phyloP scores from a whole-genome alignment of 2,797 vertebrate genomes.

The Pterois miles region DNA sequence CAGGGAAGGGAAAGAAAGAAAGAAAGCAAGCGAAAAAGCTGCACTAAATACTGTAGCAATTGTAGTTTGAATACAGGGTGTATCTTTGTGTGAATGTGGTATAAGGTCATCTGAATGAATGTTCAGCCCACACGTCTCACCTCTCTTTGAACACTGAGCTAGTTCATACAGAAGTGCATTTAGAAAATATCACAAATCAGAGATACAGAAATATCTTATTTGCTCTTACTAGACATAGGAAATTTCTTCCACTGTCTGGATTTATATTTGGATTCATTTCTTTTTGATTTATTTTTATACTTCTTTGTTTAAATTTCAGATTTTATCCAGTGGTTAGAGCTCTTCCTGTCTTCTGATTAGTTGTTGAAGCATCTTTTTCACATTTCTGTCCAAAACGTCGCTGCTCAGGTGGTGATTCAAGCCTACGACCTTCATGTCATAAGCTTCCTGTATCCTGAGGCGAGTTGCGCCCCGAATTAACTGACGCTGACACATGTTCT shows the following conservation, averaged over 20 bases:
- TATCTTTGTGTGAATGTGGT: neutral
- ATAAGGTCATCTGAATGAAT: conserved; percentile 44
- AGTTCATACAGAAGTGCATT: neutral
- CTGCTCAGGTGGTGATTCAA: conserved; percentile 28
- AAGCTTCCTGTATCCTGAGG: conserved; percentile 29
- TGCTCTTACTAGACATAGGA: neutral
- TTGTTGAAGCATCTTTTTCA: neutral
- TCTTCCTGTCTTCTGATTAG: neutral
- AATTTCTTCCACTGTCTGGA: neutral
- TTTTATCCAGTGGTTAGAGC: neutral
- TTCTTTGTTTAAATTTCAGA: neutral
- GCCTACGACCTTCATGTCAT: conserved; percentile 26
- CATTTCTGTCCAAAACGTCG: conserved; percentile 6
- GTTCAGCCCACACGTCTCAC: conserved; percentile 18
- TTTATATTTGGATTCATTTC: neutral
- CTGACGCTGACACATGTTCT: conserved; percentile 46
- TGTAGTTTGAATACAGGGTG: conserved; percentile 21
- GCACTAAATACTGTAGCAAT: neutral
- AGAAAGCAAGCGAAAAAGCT: neutral
- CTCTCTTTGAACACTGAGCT: conserved; percentile 8
- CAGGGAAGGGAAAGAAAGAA: neutral
- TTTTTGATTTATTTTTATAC: neutral
- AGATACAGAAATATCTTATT: neutral
- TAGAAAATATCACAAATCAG: neutral
- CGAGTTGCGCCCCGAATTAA: conserved; percentile 34